Evolutionary conservation across 2,888 invertebrate genomes (phyloP), one percentile per base, ranked within the genome.

Genomic region (Drosophila leonis): DNA sequence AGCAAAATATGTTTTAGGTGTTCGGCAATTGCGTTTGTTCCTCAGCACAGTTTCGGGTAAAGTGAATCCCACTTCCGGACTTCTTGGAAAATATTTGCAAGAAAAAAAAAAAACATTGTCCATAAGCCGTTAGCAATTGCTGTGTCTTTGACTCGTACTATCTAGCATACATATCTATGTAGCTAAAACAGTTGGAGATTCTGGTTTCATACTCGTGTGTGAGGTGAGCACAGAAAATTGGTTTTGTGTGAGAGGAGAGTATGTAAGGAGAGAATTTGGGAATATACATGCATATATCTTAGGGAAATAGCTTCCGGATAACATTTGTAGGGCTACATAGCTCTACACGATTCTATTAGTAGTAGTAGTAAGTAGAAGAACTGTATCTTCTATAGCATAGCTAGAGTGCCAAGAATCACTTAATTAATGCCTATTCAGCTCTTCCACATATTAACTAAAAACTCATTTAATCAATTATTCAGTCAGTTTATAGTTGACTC

Each of bases 1-100:
- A 44, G 52, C 49, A 24, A 31, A 56, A 37, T 33, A 10, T 75
- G 68, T 78, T 56, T 46, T 55, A 27, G 33, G 20, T 52, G 72
- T 61, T 49, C 56, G 61, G 48, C 64, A 72, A 75, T 83, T 80
- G 75, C 65, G 56, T 55, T 67, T 66, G 52, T 78, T 61, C 41
- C 73, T 49, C 64, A 46, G 48, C 15, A 24, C 44, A 63, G 42
- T 72, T 73, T 48, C 46, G 62, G 29, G 54, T 55, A 54, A 68
- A 64, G 41, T 55, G 48, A 48, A 65, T 35, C n/a, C n/a, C 76
- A 69, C 59, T 69, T 76, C 78, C 76, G 76, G 69, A n/a, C 42
- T 75, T 46, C 62, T 51, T 59, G 29, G 44, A 42, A 37, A 56
- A 65, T 35, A 48, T 48, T 49, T 12, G 37, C 48, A 15, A 29